A percentile compares a stretch with the other conserved stretches of the same genome.
These are phyloP conservation scores for Aviceda subcristata DNA, from an alignment of 2,113 vertebrate genomes.

Conservation along the genomic window DNA sequence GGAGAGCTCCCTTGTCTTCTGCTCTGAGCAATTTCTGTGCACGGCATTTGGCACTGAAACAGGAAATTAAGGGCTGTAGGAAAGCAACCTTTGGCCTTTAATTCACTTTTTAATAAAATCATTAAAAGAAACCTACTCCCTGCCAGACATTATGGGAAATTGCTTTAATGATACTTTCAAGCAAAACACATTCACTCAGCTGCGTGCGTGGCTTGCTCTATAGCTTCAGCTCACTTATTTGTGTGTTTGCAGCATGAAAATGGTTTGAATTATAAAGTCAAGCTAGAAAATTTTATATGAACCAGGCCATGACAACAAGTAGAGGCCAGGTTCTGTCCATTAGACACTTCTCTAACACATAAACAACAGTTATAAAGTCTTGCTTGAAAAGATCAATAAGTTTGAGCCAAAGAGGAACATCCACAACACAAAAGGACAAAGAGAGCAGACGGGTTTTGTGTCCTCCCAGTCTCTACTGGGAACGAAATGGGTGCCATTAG, in stretches of 20 bases:
- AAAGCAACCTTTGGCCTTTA: slow-evolving; percentile 73
- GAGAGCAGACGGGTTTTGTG: neutral
- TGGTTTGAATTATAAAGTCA: slow-evolving; percentile 35
- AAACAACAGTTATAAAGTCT: neutral
- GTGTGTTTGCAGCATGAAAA: neutral
- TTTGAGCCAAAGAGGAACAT: neutral
- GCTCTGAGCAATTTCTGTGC: neutral
- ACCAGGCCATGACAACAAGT: neutral
- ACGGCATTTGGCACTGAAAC: slow-evolving; percentile 25
- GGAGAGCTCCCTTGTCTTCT: neutral
- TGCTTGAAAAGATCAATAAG: neutral
- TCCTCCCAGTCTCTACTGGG: neutral
- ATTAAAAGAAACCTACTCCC: slow-evolving; percentile 56
- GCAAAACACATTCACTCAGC: slow-evolving; percentile 18
- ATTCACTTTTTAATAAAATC: slow-evolving; percentile 78
- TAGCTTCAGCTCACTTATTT: neutral
- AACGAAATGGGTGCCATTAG: neutral
- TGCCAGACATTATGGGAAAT: slow-evolving; percentile 59
- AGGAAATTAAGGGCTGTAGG: slow-evolving; percentile 75
- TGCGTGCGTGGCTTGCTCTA: neutral
- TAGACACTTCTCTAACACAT: neutral
- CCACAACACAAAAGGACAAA: neutral
- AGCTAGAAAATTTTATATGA: slow-evolving; percentile 7
- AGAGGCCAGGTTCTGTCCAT: neutral
- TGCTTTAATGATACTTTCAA: slow-evolving; percentile 57